Conservation (phyloP, 2,113 vertebrate species). For the Grantiella picta region DNA sequence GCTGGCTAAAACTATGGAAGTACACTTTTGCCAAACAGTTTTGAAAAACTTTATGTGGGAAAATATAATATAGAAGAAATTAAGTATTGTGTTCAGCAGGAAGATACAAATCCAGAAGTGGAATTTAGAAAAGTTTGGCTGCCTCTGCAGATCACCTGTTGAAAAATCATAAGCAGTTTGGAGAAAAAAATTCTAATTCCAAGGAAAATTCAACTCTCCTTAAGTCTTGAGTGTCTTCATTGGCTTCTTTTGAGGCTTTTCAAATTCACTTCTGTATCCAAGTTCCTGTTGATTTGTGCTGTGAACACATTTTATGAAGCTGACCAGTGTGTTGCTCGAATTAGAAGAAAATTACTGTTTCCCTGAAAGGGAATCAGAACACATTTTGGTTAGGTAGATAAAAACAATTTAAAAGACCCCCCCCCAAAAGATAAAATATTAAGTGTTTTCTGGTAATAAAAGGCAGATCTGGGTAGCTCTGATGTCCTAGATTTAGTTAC, state of each 20-base stretch:
- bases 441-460: background rate
- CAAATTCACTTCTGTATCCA: background rate
- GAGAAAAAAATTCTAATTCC: background rate
- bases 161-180: background rate
- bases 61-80: background rate
- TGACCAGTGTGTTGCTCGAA: background rate
- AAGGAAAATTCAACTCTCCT: background rate
- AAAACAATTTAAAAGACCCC: background rate
- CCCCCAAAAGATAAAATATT: background rate
- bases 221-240: background rate
- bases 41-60: background rate
- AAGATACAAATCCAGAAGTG: background rate
- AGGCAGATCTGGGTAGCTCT: background rate
- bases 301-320: background rate
- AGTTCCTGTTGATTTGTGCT: background rate
- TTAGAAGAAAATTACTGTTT: background rate
- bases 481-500: background rate
- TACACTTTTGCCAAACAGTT: background rate
- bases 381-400: background rate
- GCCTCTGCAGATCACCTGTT: background rate
- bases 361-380: background rate
- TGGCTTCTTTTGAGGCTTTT: background rate
- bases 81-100: background rate
- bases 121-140: background rate
- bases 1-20: background rate